Percentiles rank a stretch among this genome's conserved stretches.
Evolutionary conservation across 2,888 invertebrate genomes (phyloP).

Genomic region (Heterodera filipjevi): DNA sequence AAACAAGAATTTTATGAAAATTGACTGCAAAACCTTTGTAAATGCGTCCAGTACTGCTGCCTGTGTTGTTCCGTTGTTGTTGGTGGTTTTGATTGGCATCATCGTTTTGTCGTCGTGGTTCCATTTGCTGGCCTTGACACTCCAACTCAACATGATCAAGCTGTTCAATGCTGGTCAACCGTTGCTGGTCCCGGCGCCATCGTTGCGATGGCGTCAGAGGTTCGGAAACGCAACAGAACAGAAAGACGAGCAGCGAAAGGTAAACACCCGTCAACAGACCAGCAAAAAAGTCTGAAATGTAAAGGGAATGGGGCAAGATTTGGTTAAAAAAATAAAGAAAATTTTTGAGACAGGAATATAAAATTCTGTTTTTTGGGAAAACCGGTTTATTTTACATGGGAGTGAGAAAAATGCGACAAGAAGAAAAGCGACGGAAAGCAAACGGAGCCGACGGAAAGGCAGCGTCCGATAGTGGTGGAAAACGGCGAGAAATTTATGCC

Average conservation of each 20-base stretch:
- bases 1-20: neutral
- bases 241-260: slow-evolving; percentile 51
- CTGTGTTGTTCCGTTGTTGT: slow-evolving; percentile 29
- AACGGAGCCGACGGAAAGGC: slow-evolving; percentile 21
- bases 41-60: slow-evolving; percentile 10
- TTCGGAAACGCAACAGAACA: slow-evolving; percentile 61
- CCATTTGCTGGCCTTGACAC: too few relatives aligned
- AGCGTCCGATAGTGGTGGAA: slow-evolving; percentile 2
- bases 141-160: neutral
- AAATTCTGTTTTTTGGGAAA: neutral
- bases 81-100: too few relatives aligned
- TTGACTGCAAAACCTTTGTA: slow-evolving; percentile 44
- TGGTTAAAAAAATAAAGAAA: neutral
- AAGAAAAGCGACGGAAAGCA: slow-evolving; percentile 21
- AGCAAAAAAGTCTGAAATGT: slow-evolving; percentile 49
- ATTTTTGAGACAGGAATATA: neutral
- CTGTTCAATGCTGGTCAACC: neutral
- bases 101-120: too few relatives aligned
- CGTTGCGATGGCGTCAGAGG: slow-evolving; percentile 34
- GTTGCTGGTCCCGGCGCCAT: neutral
- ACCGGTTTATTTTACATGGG: slow-evolving; percentile 23
- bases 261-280: slow-evolving; percentile 60
- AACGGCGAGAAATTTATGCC: neutral
- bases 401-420: slow-evolving; percentile 13
- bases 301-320: neutral